Evolutionary conservation across 2,113 vertebrate species (phyloP), one percentile per base, ranked within the genome.

Genomic region (Vulpes ferrilata): DNA sequence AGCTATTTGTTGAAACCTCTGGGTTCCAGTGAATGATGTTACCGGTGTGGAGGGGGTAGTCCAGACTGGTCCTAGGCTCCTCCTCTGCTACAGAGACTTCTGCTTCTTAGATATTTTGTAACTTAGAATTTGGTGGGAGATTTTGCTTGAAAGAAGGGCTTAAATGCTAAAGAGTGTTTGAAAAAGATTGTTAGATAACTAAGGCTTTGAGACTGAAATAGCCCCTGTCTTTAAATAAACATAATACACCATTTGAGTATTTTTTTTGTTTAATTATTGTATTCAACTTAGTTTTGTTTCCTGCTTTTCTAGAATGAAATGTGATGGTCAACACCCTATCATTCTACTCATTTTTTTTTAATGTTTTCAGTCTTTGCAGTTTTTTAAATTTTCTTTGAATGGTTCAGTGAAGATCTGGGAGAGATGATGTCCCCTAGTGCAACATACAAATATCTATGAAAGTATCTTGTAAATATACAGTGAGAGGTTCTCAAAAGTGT

Each of bases 71-170:
- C 5, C 15, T 65, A 2, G 22, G 51, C 19, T 60, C 9, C 35
- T 74, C 3, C 38, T 84, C 11, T 16, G 3, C 32, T 62, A 16
- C 1, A 27, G 74, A 93, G 59, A 69, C 3, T 23, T 81, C 74
- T 74, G 65, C 65, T 74, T 78, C 93, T 84, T 65, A 84, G 57
- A 23, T 74, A 17, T 74, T 93, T 83, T 94, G 38, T 91, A 87
- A 69, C 2, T 35, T 90, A 65, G 35, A 91, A 35, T 74, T 91
- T 83, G 19, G 19, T 59, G 17, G 69, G 43, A 81, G 53, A 51
- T 67, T 87, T 74, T 62, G 69, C 79, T 88, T 90, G 51, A 90
- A 82, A 76, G 30, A 35, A 84, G 17, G 3, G 10, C 17, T 95
- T 35, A 64, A 35, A 9, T 79, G 27, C 55, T 78, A n/a, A 78